Evolutionary conservation across 2,113 vertebrate genomes (phyloP).

Genomic region (Formicarius rufipectus): DNA sequence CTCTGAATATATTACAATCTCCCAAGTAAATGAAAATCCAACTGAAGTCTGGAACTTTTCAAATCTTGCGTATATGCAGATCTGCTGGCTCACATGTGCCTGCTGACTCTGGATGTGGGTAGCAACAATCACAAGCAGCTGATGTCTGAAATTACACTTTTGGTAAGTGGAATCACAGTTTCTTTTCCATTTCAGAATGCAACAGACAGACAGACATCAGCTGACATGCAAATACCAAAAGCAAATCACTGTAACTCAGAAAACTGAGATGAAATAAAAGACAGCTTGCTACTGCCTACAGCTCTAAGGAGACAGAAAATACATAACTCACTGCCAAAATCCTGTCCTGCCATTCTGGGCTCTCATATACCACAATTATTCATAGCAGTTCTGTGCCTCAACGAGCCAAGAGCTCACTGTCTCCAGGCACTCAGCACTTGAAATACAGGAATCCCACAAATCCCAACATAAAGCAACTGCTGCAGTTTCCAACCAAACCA

Average conservation of each 20-base stretch:
- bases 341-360: neutral
- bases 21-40: neutral
- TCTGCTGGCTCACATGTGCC: neutral
- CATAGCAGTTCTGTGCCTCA: neutral
- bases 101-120: neutral
- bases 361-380: neutral
- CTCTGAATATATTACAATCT: no score
- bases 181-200: neutral
- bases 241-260: neutral
- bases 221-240: neutral
- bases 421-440: neutral
- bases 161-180: neutral
- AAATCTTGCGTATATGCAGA: neutral
- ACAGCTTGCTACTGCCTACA: neutral
- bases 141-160: neutral
- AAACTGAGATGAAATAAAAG: neutral
- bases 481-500: neutral
- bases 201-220: neutral
- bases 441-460: neutral
- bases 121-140: neutral
- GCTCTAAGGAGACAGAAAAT: neutral
- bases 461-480: neutral
- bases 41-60: neutral
- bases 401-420: neutral
- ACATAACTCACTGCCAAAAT: neutral